phyloP scores from a whole-genome alignment of 2,797 vertebrate genomes.

The Huso huso region DNA sequence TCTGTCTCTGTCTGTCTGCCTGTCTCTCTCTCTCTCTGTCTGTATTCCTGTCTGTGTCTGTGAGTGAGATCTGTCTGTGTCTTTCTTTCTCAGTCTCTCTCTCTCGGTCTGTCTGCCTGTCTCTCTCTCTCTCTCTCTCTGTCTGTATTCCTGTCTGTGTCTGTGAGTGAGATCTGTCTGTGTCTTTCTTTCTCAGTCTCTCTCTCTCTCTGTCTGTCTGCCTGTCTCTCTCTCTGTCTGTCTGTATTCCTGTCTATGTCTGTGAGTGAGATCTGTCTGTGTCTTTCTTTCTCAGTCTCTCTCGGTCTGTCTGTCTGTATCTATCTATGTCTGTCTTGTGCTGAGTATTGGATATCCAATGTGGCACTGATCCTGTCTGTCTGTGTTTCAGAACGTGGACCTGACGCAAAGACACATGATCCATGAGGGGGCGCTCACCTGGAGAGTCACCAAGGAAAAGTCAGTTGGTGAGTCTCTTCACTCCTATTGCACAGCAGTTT shows the following conservation, averaged over 20 bases:
- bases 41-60: too few relatives aligned
- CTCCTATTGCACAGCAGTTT: too few relatives aligned
- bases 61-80: too few relatives aligned
- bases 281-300: neutral
- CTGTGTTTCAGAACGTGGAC: constrained; percentile 60
- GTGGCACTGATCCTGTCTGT: too few relatives aligned
- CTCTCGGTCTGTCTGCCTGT: neutral
- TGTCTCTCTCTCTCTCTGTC: constrained; percentile 7
- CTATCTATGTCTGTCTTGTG: neutral
- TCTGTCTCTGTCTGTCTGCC: neutral
- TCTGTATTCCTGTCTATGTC: too few relatives aligned
- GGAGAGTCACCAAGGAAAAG: constrained; percentile 85
- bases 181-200: too few relatives aligned
- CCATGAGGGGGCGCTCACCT: constrained; percentile 72
- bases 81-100: neutral
- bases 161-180: too few relatives aligned
- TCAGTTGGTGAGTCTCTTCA: constrained; percentile 60
- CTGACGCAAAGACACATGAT: constrained; percentile 69
- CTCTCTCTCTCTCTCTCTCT: too few relatives aligned
- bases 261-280: too few relatives aligned
- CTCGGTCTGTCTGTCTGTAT: neutral
- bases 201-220: too few relatives aligned
- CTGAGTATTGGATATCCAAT: too few relatives aligned
- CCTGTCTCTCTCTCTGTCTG: neutral
- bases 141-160: neutral